Conservation (phyloP, 2,888 invertebrate species). For the Ethmia dodecea region DNA sequence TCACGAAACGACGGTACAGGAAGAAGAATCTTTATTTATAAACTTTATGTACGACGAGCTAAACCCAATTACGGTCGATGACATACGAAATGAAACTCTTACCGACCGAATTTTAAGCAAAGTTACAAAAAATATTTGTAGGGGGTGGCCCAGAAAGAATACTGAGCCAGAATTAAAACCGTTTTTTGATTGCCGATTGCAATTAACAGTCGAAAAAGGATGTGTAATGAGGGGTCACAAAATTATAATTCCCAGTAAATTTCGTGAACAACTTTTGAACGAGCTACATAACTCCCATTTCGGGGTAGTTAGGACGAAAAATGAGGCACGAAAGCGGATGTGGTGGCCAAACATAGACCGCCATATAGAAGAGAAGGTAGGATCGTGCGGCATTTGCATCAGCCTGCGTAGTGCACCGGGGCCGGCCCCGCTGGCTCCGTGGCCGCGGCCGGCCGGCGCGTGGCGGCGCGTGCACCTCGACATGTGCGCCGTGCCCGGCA, state of each 20-base stretch:
- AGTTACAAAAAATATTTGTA: not conserved
- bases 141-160: constrained; percentile 1
- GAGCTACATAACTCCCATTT: not conserved
- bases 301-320: not conserved
- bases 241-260: not conserved
- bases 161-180: not conserved
- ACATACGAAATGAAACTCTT: no score
- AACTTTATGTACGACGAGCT: no score
- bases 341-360: not conserved
- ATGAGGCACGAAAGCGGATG: not conserved
- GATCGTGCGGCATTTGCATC: constrained; percentile 1
- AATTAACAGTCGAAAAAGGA: not conserved
- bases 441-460: constrained; percentile 5
- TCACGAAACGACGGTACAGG: no score
- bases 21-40: no score
- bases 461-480: constrained; percentile 10
- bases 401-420: constrained; percentile 1
- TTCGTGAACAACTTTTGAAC: not conserved
- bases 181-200: not conserved
- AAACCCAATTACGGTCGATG: no score
- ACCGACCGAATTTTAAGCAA: no score
- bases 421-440: not conserved
- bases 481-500: constrained; percentile 7
- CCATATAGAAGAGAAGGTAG: not conserved
- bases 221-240: not conserved